phyloP scores from a whole-genome alignment of 2,888 invertebrate species.

The Gerosis bhagava region DNA sequence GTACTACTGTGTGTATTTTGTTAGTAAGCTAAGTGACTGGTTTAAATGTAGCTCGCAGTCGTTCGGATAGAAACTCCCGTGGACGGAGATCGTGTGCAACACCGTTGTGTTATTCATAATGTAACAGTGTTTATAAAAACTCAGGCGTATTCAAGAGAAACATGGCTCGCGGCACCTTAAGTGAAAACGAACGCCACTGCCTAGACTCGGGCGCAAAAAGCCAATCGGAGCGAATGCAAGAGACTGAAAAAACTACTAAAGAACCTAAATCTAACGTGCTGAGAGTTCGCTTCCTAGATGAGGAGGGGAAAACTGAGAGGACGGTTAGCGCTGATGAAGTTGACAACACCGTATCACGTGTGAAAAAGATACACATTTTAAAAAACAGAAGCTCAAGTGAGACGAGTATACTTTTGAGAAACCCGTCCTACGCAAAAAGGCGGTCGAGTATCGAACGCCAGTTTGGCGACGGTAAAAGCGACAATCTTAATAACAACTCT shows the following conservation, averaged over 20 bases:
- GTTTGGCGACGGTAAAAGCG: conserved; percentile 56
- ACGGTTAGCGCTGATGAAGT: conserved; percentile 73
- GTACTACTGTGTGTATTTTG: conserved; percentile 66
- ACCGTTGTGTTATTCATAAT: conserved; percentile 40
- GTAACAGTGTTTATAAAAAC: conserved; percentile 45
- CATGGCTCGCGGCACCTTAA: conserved; percentile 74
- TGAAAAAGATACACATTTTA: conserved; percentile 75
- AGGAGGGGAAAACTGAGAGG: conserved; percentile 75
- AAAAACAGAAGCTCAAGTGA: conserved; percentile 78
- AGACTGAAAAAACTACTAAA: conserved; percentile 55
- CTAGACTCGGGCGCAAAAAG: conserved; percentile 63
- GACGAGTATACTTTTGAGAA: conserved; percentile 70
- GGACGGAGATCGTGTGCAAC: conserved; percentile 37
- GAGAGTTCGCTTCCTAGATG: conserved; percentile 72
- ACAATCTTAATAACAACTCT: conserved; percentile 66
- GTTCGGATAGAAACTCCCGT: conserved; percentile 42
- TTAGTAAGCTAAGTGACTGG: conserved; percentile 60
- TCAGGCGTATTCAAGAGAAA: conserved; percentile 42
- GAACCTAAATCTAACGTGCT: conserved; percentile 65
- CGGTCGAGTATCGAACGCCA: conserved; percentile 60
- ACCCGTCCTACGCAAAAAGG: conserved; percentile 67
- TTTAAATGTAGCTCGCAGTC: conserved; percentile 42
- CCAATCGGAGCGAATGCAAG: conserved; percentile 62
- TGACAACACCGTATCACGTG: conserved; percentile 66
- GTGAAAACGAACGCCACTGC: conserved; percentile 72